Percentiles rank a stretch among this genome's conserved stretches.
Conservation (phyloP, 2,888 invertebrate species). For the Cistogaster globosa region DNA sequence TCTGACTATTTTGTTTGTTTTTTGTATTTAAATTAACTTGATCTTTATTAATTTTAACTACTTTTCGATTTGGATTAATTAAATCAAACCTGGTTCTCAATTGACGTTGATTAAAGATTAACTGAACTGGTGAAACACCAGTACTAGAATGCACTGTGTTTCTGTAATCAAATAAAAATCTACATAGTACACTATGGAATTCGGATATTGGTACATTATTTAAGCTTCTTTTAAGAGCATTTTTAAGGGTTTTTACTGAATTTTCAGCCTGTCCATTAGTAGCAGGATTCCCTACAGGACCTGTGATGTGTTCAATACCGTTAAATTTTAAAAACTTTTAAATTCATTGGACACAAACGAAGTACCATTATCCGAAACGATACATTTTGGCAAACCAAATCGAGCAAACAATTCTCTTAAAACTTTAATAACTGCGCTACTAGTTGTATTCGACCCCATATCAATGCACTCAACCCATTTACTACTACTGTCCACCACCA, state of each 20-base stretch:
- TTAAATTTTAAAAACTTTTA: slow-evolving; percentile 63
- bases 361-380: slow-evolving; percentile 17
- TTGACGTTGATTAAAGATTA: slow-evolving; percentile 13
- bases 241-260: slow-evolving; percentile 66
- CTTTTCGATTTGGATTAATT: slow-evolving; percentile 39
- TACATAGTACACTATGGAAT: slow-evolving; percentile 57
- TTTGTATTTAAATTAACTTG: slow-evolving; percentile 28
- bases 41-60: background rate
- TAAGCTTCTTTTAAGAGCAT: slow-evolving; percentile 42
- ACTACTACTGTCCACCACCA: slow-evolving; percentile 72
- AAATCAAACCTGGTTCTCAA: slow-evolving; percentile 42
- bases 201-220: slow-evolving; percentile 38
- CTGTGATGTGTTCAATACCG: slow-evolving; percentile 66
- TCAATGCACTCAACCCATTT: slow-evolving; percentile 65
- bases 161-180: slow-evolving; percentile 49
- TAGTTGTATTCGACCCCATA: slow-evolving; percentile 49
- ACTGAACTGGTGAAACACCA: background rate
- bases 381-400: slow-evolving; percentile 29
- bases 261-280: slow-evolving; percentile 67
- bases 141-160: background rate
- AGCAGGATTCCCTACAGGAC: slow-evolving; percentile 64
- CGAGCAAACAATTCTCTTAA: slow-evolving; percentile 69
- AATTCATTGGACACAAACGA: slow-evolving; percentile 72
- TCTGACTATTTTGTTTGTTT: slow-evolving; percentile 41
- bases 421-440: slow-evolving; percentile 43